These are phyloP conservation scores for Glyphotaelius pellucidus DNA, from an alignment of 2,888 invertebrate genomes.

Conservation along the genomic window DNA sequence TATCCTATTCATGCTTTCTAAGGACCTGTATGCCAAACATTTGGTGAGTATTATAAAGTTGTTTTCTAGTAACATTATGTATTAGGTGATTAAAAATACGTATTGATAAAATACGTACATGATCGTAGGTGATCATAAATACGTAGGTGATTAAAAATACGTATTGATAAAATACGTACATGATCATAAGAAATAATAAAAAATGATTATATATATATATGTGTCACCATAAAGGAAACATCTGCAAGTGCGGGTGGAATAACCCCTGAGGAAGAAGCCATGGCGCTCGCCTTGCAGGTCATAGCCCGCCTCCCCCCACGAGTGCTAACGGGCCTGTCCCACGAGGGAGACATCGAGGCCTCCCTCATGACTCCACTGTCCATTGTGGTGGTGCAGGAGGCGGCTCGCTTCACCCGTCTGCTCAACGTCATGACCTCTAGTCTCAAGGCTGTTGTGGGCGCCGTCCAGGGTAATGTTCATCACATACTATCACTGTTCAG, in stretches of 20 bases:
- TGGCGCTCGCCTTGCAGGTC: slow-evolving; percentile 88
- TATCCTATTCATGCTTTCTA: no score
- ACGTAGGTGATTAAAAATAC: no score
- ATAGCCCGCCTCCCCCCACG: slow-evolving; percentile 85
- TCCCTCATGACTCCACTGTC: slow-evolving; percentile 93
- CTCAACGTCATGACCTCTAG: slow-evolving; percentile 85
- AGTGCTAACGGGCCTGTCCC: slow-evolving; percentile 82
- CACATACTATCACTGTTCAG: neutral
- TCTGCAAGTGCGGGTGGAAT: slow-evolving; percentile 79
- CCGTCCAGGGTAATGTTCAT: slow-evolving; percentile 85
- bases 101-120: no score
- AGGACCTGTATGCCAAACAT: no score
- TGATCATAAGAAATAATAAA: no score
- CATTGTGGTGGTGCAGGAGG: slow-evolving; percentile 93
- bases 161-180: no score
- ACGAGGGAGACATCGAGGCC: slow-evolving; percentile 84
- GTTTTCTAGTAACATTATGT: no score
- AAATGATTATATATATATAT: neutral
- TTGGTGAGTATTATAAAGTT: no score
- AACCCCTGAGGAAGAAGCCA: slow-evolving; percentile 88
- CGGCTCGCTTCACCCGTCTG: slow-evolving; percentile 87
- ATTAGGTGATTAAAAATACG: no score
- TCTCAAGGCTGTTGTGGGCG: slow-evolving; percentile 87
- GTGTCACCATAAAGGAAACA: slow-evolving; percentile 76
- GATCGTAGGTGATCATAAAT: no score